Conservation (phyloP, 1,140 invertebrate species). For the Thaumetopoea pityocampa region DNA sequence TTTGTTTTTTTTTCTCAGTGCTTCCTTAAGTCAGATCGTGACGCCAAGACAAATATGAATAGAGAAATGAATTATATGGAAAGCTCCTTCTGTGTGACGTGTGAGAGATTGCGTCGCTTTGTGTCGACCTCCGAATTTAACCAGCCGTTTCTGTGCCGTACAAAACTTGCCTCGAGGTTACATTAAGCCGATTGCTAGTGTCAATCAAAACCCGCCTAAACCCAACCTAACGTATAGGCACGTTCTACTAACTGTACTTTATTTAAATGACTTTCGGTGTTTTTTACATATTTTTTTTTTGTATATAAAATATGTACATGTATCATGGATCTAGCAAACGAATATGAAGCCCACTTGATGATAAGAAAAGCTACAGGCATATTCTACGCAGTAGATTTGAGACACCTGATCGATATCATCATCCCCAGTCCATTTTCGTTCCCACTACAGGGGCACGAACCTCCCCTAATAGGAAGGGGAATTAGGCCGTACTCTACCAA, state of each 20-base stretch:
- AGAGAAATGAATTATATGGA: slow-evolving; percentile 71
- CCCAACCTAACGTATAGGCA: slow-evolving; percentile 47
- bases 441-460: no score
- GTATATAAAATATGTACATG: slow-evolving; percentile 2
- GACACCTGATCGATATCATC: no score
- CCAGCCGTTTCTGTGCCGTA: slow-evolving; percentile 61
- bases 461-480: no score
- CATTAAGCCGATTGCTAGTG: slow-evolving; percentile 71
- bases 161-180: slow-evolving; percentile 69
- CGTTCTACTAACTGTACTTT: slow-evolving; percentile 27
- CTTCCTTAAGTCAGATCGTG: slow-evolving; percentile 39
- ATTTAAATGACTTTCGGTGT: slow-evolving; percentile 44
- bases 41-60: slow-evolving; percentile 74
- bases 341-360: no score
- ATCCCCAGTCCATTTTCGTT: no score
- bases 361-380: no score
- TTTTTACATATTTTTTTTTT: slow-evolving; percentile 33
- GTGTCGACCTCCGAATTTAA: slow-evolving; percentile 70
- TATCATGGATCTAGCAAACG: no score
- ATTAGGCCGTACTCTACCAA: no score
- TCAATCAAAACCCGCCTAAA: slow-evolving; percentile 71
- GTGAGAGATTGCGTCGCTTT: slow-evolving; percentile 70
- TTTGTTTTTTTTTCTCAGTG: slow-evolving; percentile 39
- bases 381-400: no score
- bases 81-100: slow-evolving; percentile 66